Base-by-base conservation (phyloP, 2,113 vertebrate genomes). In the Theristicus caerulescens region DNA sequence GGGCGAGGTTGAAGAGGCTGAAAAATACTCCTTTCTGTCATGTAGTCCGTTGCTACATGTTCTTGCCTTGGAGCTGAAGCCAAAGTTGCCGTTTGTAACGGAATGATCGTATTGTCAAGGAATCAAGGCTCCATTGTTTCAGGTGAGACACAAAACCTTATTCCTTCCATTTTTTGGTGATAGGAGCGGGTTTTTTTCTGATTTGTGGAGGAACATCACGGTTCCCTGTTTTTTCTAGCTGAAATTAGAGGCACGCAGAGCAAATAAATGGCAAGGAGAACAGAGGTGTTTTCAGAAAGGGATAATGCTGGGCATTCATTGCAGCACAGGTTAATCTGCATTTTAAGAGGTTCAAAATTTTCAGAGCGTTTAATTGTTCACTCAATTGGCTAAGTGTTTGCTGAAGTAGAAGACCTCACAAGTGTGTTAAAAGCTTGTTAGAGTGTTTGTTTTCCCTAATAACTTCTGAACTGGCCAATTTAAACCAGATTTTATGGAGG, bases 371-470 rank as follows among this genome's bases (percentile, higher is more conserved):
- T 66, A 80, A 91, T 97, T 97, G 88, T 96, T 97, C 91, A 54
- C 84, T 97, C 94, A 95, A 11, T 94, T 96, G 93, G 76, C 88
- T 93, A 96, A 96, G 96, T 91, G 47, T 97, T 95, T 97, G 94
- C 89, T 96, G 96, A 97, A 96, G 97, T 90, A 94, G 92, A 93
- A 96, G 94, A 88, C 83, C 80, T 97, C 19, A 84, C 89, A 72
- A 90, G 34, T 31, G 5, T 36, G 21, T 65, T 78, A 81, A 88
- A 86, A 92, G 10, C 64, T 83, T 91, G 32, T 86, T 64, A 19
- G 51, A 25, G 52, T 82, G 59, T 88, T 92, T 90, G 58, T 58
- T 94, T 96, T 66, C 59, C 80, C 20, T 81, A 54, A 71, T 70
- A 92, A 58, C 62, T 93, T 86, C 73, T 86, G 49, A 90, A 77